These are phyloP conservation scores for Acipenser transmontanus DNA, from an alignment of 2,797 vertebrate genomes.

Conservation along the genomic window DNA sequence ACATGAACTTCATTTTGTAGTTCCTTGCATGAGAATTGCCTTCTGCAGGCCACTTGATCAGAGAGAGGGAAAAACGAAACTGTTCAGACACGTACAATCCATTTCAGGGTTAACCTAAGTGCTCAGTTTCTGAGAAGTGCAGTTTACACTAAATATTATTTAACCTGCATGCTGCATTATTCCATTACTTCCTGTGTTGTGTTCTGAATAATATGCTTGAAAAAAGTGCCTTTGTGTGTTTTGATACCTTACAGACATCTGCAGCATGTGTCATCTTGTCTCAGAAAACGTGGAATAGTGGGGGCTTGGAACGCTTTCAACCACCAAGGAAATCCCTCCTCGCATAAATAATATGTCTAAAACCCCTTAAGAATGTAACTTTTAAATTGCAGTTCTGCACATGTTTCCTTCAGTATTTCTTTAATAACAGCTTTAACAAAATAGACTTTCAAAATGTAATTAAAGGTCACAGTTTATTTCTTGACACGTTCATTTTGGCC, in stretches of 20 bases:
- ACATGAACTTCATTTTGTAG: no score
- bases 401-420: conserved; percentile 36
- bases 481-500: no score
- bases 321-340: conserved; percentile 77
- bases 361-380: conserved; percentile 51
- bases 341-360: conserved; percentile 65
- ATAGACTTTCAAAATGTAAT: no score
- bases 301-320: conserved; percentile 76
- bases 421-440: not conserved
- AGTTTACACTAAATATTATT: conserved; percentile 48
- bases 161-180: conserved; percentile 38
- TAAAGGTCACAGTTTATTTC: no score
- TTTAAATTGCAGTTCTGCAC: conserved; percentile 39
- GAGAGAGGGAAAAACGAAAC: no score
- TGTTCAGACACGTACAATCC: not conserved
- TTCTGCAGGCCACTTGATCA: no score
- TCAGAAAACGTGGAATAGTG: conserved; percentile 68
- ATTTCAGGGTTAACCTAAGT: conserved; percentile 32
- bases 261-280: conserved; percentile 83
- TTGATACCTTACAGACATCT: conserved; percentile 74
- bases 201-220: conserved; percentile 59
- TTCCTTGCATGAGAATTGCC: no score
- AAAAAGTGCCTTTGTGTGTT: conserved; percentile 74
- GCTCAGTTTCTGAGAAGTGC: conserved; percentile 35
- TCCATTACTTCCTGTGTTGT: conserved; percentile 59